These are phyloP conservation scores for Percopsis transmontana DNA, from an alignment of 2,113 vertebrate species.

Conservation along the genomic window DNA sequence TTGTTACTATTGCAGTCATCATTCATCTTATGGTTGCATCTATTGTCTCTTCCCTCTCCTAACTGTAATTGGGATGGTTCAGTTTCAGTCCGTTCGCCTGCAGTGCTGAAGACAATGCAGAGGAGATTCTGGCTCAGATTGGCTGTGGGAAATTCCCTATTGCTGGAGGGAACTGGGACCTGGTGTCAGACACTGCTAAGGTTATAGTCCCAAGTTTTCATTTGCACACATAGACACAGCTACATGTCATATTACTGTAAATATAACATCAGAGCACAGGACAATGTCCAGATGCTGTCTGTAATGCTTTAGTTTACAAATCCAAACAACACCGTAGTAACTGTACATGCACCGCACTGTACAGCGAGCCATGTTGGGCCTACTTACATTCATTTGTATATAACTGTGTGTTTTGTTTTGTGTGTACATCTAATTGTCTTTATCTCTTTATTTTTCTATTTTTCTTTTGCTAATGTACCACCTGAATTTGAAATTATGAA, in stretches of 20 bases:
- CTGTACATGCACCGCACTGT: neutral
- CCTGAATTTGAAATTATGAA: neutral
- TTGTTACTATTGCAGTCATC: neutral
- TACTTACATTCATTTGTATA: no score
- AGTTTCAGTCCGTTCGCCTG: conserved; percentile 97
- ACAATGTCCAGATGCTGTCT: neutral
- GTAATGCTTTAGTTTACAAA: neutral
- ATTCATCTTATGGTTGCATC: neutral
- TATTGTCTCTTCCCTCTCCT: neutral
- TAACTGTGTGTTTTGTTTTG: no score
- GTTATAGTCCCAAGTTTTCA: conserved; percentile 61
- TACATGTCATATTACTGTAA: neutral
- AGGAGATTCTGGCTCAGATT: conserved; percentile 93
- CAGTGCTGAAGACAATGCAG: conserved; percentile 88
- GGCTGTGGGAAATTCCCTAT: conserved; percentile 89
- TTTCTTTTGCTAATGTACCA: neutral
- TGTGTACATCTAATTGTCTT: no score
- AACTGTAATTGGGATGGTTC: conserved; percentile 10
- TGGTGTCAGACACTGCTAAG: conserved; percentile 90
- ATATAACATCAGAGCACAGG: neutral
- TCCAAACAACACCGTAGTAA: no score
- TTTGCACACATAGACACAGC: neutral
- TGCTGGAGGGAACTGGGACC: conserved; percentile 93
- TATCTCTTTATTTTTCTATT: no score
- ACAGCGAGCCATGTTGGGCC: no score